Conservation (phyloP, 2,797 vertebrate species). For the Vireo griseus region DNA sequence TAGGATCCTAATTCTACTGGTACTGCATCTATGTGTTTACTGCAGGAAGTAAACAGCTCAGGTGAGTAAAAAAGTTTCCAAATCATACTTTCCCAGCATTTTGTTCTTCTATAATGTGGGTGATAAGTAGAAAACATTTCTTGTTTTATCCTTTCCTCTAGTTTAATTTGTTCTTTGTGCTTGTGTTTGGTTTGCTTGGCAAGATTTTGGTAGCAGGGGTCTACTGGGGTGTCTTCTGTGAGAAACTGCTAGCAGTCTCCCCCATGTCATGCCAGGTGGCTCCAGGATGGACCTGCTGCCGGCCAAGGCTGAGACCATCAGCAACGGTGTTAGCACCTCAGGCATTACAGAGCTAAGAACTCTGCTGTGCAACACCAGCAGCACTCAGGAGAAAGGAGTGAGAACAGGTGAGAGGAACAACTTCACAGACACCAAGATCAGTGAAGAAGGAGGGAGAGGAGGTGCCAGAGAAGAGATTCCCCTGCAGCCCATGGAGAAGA, state of each 20-base stretch:
- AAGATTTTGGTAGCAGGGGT: not conserved
- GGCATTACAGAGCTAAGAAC: not conserved
- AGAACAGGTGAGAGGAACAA: not conserved
- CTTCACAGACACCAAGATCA: no score
- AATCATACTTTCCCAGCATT: not conserved
- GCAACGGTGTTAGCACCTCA: fast-evolving
- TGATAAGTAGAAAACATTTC: not conserved
- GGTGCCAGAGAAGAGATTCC: not conserved
- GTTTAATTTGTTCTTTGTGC: not conserved
- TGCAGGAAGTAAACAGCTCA: not conserved
- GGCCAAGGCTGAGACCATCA: not conserved
- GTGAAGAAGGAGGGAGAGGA: not conserved
- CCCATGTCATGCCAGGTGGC: not conserved
- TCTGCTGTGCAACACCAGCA: not conserved
- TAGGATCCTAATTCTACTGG: not conserved
- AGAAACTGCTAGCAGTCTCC: not conserved
- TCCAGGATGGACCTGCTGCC: fast-evolving
- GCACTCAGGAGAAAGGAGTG: not conserved
- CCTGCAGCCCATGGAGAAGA: not conserved
- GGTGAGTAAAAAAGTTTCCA: not conserved
- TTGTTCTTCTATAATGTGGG: not conserved
- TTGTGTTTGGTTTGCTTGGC: not conserved
- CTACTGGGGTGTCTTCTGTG: not conserved
- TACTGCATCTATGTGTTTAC: not conserved
- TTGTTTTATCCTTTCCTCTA: not conserved